phyloP scores from a whole-genome alignment of 2,797 vertebrate genomes.

The Leuciscus waleckii region DNA sequence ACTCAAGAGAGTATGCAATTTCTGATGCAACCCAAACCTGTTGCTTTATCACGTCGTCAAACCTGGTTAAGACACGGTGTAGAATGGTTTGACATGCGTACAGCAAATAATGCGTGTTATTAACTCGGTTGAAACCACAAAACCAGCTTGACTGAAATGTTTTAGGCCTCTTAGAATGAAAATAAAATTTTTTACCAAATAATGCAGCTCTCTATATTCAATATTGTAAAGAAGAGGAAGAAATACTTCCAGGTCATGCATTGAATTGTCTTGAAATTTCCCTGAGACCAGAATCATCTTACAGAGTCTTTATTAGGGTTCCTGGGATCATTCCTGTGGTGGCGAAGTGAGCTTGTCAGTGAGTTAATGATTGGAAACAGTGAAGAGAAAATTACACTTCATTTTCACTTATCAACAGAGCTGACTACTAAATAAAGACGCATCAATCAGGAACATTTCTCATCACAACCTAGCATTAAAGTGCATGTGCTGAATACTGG shows the following conservation, averaged over 20 bases:
- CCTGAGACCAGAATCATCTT: background rate
- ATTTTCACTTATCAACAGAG: conserved; percentile 28
- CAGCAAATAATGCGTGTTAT: background rate
- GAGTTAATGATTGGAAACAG: conserved; percentile 38
- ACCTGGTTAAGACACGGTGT: background rate
- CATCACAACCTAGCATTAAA: background rate
- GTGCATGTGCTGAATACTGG: background rate
- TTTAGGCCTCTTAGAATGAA: background rate
- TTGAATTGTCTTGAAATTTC: background rate
- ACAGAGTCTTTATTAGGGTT: conserved; percentile 8
- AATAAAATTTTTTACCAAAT: background rate
- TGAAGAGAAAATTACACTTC: conserved; percentile 34
- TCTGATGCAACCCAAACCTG: background rate
- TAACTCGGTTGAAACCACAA: background rate
- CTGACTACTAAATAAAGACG: conserved; percentile 37
- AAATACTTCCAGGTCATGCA: background rate
- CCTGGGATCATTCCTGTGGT: background rate
- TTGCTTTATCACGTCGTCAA: background rate
- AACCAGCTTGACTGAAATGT: conserved; percentile 1
- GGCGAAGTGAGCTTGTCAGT: conserved; percentile 2
- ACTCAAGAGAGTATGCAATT: too few species aligned
- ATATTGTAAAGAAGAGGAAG: background rate
- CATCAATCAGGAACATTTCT: background rate
- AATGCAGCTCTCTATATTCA: background rate
- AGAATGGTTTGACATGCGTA: background rate